Percentiles rank a stretch among this genome's conserved stretches.
phyloP scores from a whole-genome alignment of 35 echinoderm and acorn worm genomes.

The Heliocidaris erythrogramma region DNA sequence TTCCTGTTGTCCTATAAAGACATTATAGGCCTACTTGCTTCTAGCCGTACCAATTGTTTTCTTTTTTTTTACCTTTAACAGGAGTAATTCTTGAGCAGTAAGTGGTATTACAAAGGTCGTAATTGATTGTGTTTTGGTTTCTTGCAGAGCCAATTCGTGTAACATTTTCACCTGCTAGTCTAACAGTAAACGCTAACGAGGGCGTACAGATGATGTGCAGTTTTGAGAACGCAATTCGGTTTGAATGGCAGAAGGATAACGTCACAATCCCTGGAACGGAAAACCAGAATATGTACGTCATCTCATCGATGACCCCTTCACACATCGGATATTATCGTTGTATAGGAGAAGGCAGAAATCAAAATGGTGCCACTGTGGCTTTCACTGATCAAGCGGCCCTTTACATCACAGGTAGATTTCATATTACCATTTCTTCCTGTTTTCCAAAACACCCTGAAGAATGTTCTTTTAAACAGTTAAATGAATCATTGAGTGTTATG shows the following conservation, averaged over 20 bases:
- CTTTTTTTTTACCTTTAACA: too few relatives aligned
- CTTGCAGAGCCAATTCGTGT: not conserved
- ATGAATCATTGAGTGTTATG: too few relatives aligned
- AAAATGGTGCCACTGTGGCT: not conserved
- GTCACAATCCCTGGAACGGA: not conserved
- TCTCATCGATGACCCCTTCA: not conserved
- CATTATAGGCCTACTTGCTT: too few relatives aligned
- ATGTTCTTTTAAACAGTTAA: too few relatives aligned
- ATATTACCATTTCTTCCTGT: not conserved
- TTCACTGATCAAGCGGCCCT: not conserved
- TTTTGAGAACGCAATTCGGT: not conserved
- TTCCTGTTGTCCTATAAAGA: too few relatives aligned
- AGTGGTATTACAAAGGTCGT: too few relatives aligned
- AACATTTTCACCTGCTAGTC: not conserved
- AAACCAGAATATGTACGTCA: not conserved
- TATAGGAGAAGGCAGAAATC: not conserved
- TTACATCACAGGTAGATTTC: slow-evolving; percentile 21
- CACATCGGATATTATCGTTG: not conserved
- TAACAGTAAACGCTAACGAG: not conserved
- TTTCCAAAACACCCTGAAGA: too few relatives aligned
- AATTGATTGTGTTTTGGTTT: too few relatives aligned
- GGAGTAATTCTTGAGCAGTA: too few relatives aligned
- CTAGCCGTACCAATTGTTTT: too few relatives aligned
- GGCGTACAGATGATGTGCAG: not conserved
- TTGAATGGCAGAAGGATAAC: slow-evolving; percentile 27